phyloP scores from a whole-genome alignment of 1,140 invertebrate species.

The Proales similis region DNA sequence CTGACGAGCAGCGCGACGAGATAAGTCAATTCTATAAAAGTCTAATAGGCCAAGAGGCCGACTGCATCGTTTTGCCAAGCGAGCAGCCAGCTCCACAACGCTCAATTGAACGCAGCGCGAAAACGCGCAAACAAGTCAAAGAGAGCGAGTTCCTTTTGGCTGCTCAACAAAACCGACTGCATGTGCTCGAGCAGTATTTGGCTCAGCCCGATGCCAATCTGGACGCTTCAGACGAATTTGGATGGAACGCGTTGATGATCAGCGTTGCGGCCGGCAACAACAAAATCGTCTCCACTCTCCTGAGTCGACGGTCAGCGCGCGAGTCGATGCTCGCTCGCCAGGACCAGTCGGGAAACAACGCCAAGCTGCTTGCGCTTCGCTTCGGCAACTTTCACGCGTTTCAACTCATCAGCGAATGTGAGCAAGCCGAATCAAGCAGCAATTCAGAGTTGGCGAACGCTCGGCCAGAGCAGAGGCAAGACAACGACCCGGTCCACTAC shows the following conservation, averaged over 20 bases:
- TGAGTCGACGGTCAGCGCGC: too few relatives aligned
- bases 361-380: background rate
- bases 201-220: background rate
- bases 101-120: too few relatives aligned
- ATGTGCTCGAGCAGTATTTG: too few relatives aligned
- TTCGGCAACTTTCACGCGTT: slow-evolving; percentile 9
- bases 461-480: too few relatives aligned
- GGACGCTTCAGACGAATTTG: background rate
- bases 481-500: background rate
- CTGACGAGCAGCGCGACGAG: too few relatives aligned
- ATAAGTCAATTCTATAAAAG: too few relatives aligned
- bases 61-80: too few relatives aligned
- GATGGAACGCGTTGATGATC: slow-evolving; percentile 32
- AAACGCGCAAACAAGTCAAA: too few relatives aligned
- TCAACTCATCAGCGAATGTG: background rate
- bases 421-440: background rate
- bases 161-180: too few relatives aligned
- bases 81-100: too few relatives aligned
- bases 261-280: background rate
- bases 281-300: background rate
- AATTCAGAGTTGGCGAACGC: background rate
- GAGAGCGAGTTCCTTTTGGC: too few relatives aligned
- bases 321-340: background rate
- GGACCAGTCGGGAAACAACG: slow-evolving; percentile 16
- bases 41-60: too few relatives aligned